Conservation (phyloP, 1,140 invertebrate species). For the Pogonus chalceus region DNA sequence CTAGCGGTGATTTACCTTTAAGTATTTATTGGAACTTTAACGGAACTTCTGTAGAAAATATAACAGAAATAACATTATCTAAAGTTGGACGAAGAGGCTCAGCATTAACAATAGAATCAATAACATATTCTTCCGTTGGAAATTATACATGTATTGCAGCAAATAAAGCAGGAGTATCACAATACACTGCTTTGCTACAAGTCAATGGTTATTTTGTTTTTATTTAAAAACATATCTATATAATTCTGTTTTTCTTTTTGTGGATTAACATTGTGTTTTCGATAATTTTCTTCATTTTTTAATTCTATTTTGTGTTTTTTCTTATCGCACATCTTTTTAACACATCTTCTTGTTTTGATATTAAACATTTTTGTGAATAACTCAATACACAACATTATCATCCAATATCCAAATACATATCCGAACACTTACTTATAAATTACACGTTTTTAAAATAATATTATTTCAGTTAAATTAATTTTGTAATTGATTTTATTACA, state of each 20-base stretch:
- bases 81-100: constrained; percentile 21
- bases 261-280: no score
- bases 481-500: background rate
- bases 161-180: constrained; percentile 53
- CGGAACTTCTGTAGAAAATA: background rate
- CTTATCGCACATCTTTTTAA: no score
- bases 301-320: constrained; percentile 8
- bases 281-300: background rate
- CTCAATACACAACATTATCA: no score
- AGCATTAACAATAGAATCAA: constrained; percentile 27
- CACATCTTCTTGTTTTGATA: no score
- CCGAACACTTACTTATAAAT: no score
- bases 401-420: no score
- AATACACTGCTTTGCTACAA: constrained; percentile 53
- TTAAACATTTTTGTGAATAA: no score
- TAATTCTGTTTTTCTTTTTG: no score
- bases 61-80: constrained; percentile 15
- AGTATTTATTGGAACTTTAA: constrained; percentile 48
- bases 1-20: constrained; percentile 51
- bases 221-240: no score
- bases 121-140: constrained; percentile 22
- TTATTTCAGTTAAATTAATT: constrained; percentile 10
- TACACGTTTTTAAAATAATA: constrained; percentile 15
- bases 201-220: constrained; percentile 51
- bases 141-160: constrained; percentile 31